Evolutionary conservation across 2,797 vertebrate species (phyloP).

Genomic region (Pelodytes ibericus): DNA sequence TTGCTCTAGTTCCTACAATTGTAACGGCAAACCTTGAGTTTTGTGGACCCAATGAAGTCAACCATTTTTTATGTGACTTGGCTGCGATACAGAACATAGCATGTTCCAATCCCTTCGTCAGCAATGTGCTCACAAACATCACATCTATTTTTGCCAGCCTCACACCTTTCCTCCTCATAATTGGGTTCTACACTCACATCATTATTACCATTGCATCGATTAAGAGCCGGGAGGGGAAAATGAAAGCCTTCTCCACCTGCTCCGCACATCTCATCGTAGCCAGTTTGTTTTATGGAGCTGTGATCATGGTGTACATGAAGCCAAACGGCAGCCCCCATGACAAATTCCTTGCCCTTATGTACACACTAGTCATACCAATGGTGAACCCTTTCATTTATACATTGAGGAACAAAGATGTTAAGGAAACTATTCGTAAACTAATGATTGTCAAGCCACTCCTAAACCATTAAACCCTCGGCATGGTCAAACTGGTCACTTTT

Average conservation of each 20-base stretch:
- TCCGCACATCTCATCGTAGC: background rate
- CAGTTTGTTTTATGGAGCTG: background rate
- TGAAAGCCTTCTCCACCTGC: background rate
- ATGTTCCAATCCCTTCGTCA: background rate
- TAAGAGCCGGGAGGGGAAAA: fast-evolving
- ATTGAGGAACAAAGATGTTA: background rate
- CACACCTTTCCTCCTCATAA: fast-evolving
- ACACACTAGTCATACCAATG: fast-evolving
- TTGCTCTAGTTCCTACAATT: background rate
- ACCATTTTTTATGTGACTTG: background rate
- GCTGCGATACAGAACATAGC: fast-evolving
- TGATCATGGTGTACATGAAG: fast-evolving
- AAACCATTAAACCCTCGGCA: too few relatives aligned
- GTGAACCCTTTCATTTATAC: background rate
- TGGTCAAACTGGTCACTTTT: too few relatives aligned
- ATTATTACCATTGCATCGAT: fast-evolving
- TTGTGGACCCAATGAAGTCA: background rate
- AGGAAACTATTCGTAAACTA: background rate
- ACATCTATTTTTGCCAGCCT: background rate
- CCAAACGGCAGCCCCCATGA: fast-evolving
- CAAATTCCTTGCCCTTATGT: background rate
- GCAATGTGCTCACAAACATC: fast-evolving
- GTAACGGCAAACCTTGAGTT: fast-evolving
- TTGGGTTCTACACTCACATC: background rate
- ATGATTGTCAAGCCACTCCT: too few relatives aligned